A percentile compares a stretch with the other conserved stretches of the same genome.
Conservation (phyloP, 2,797 vertebrate species). For the Amniataba percoides region DNA sequence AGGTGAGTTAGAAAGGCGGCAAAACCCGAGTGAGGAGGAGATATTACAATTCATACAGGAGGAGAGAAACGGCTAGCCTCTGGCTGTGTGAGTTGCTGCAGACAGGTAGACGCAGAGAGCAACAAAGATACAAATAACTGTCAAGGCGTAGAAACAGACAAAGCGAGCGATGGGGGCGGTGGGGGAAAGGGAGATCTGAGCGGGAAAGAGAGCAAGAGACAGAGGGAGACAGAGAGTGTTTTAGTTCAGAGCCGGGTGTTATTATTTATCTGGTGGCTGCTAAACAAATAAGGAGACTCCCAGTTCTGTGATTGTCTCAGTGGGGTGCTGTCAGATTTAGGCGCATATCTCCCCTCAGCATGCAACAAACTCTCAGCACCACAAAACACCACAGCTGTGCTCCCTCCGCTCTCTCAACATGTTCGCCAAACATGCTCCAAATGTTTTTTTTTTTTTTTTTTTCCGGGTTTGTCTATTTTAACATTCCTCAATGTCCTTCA, state of each 20-base stretch:
- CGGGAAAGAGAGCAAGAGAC: slow-evolving; percentile 69
- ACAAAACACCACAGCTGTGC: slow-evolving; percentile 72
- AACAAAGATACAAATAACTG: slow-evolving; percentile 84
- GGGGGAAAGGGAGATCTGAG: slow-evolving; percentile 73
- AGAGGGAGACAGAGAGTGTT: slow-evolving; percentile 74
- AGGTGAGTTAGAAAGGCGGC: slow-evolving; percentile 53
- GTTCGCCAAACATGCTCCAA: slow-evolving; percentile 62
- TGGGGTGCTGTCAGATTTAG: slow-evolving; percentile 82
- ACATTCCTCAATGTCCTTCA: slow-evolving; percentile 59
- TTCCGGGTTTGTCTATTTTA: slow-evolving; percentile 35
- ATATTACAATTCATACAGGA: slow-evolving; percentile 68
- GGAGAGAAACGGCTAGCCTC: slow-evolving; percentile 74
- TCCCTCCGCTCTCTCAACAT: slow-evolving; percentile 44
- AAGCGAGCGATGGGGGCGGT: slow-evolving; percentile 61
- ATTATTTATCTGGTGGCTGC: slow-evolving; percentile 80
- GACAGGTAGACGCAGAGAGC: slow-evolving; percentile 78
- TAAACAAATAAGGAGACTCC: slow-evolving; percentile 82
- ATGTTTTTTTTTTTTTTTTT: slow-evolving; percentile 48
- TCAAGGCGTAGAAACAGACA: slow-evolving; percentile 72
- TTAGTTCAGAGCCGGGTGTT: slow-evolving; percentile 77
- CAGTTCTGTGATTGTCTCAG: slow-evolving; percentile 80
- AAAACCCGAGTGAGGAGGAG: slow-evolving; percentile 46
- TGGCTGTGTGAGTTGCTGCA: slow-evolving; percentile 80
- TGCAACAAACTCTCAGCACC: slow-evolving; percentile 62
- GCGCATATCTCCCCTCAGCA: slow-evolving; percentile 68